Percentiles rank a stretch among this genome's conserved stretches.
These are phyloP conservation scores for Troilus luridus DNA, from an alignment of 2,888 invertebrate genomes.

Conservation along the genomic window DNA sequence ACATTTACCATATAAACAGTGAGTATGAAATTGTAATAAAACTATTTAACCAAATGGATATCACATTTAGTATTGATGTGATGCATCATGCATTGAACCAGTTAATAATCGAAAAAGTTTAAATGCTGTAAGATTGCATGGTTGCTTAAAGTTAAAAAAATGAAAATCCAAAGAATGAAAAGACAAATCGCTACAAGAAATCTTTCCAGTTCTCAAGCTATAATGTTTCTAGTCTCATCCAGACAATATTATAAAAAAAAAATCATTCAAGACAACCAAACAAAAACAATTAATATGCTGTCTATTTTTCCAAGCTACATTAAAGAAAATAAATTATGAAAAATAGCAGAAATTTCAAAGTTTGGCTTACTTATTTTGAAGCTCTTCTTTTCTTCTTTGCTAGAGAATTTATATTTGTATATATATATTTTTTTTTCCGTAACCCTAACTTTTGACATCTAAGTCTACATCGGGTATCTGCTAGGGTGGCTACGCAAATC, in stretches of 20 bases:
- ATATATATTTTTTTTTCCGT: neutral
- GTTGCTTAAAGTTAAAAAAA: neutral
- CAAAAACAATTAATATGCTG: slow-evolving; percentile 35
- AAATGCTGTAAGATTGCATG: slow-evolving; percentile 1
- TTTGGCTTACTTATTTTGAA: slow-evolving; percentile 32
- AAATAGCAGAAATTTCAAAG: slow-evolving; percentile 37
- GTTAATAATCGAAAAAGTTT: slow-evolving; percentile 21
- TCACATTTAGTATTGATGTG: slow-evolving; percentile 32
- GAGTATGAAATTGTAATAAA: neutral
- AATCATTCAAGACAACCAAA: slow-evolving; percentile 42
- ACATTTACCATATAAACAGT: neutral
- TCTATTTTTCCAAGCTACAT: slow-evolving; percentile 22
- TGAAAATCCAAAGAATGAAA: slow-evolving; percentile 33
- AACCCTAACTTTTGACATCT: slow-evolving; percentile 46
- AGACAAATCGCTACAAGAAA: slow-evolving; percentile 40
- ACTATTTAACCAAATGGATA: neutral
- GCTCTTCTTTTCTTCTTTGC: slow-evolving; percentile 25
- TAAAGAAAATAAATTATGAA: neutral
- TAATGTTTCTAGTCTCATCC: slow-evolving; percentile 37
- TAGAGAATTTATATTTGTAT: neutral
- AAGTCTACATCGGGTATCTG: slow-evolving; percentile 56
- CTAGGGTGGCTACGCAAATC: slow-evolving; percentile 56
- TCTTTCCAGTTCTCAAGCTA: slow-evolving; percentile 17
- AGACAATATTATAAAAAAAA: slow-evolving; percentile 13
- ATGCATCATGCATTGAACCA: slow-evolving; percentile 35